phyloP scores from a whole-genome alignment of 1,140 invertebrate genomes.

The Lepidotrigona ventralis region DNA sequence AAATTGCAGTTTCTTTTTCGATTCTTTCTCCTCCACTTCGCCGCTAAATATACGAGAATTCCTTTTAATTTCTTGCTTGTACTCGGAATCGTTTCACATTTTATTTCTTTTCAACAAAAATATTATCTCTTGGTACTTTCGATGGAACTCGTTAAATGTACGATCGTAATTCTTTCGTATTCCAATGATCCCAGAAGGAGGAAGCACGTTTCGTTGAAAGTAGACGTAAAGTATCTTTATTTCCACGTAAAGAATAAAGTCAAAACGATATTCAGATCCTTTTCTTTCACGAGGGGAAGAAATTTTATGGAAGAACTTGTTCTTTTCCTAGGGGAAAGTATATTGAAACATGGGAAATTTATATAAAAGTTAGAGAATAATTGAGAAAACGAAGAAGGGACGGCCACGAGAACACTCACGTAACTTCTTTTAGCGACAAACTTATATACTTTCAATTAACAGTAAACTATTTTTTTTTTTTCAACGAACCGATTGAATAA shows the following conservation, averaged over 20 bases:
- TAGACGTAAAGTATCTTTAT: neutral
- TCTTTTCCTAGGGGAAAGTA: neutral
- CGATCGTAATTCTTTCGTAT: neutral
- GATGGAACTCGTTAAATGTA: neutral
- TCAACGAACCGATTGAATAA: neutral
- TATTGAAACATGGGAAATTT: neutral
- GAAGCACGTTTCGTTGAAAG: neutral
- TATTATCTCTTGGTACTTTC: neutral
- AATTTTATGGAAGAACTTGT: neutral
- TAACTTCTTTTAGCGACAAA: neutral
- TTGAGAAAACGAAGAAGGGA: neutral
- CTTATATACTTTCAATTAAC: neutral
- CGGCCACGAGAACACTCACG: slow-evolving; percentile 17
- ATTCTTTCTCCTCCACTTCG: neutral
- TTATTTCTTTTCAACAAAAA: neutral
- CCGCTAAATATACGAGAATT: neutral
- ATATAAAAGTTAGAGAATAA: neutral
- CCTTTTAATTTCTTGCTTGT: neutral
- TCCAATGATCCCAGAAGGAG: neutral
- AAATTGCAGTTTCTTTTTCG: neutral
- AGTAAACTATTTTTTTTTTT: neutral
- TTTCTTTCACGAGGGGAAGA: neutral
- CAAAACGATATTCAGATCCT: neutral
- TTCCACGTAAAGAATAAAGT: neutral
- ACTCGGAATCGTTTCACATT: neutral